Evolutionary conservation across 2,888 invertebrate species (phyloP).

Genomic region (Nezara viridula): DNA sequence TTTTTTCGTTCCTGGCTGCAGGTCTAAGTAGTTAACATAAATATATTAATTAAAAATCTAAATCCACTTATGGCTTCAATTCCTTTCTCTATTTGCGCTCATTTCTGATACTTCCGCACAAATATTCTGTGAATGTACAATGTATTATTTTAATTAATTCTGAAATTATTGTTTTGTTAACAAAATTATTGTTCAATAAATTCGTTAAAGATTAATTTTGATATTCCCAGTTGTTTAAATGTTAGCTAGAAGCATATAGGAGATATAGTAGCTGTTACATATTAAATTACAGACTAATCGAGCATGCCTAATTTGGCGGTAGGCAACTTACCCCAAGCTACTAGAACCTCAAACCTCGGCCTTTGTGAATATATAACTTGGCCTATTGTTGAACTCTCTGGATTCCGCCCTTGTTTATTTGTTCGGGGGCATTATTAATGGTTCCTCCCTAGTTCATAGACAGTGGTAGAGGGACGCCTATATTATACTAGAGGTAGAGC

Average conservation of each 20-base stretch:
- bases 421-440: neutral
- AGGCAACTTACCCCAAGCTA: neutral
- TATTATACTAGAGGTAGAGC: neutral
- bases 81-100: no score
- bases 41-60: no score
- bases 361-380: constrained; percentile 4
- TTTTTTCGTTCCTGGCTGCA: no score
- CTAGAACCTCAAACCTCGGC: neutral
- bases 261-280: neutral
- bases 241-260: neutral
- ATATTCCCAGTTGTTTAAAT: neutral
- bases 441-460: neutral
- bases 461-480: neutral
- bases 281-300: constrained; percentile 6
- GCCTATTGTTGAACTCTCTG: neutral
- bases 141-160: no score
- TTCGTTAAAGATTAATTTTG: neutral
- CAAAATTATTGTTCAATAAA: no score
- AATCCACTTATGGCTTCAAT: no score
- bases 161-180: no score
- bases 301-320: neutral
- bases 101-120: no score
- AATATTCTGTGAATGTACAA: no score
- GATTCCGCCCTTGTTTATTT: neutral
- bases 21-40: no score